Conservation (phyloP, 2,888 invertebrate species). For the Tanytarsus gracilentus region DNA sequence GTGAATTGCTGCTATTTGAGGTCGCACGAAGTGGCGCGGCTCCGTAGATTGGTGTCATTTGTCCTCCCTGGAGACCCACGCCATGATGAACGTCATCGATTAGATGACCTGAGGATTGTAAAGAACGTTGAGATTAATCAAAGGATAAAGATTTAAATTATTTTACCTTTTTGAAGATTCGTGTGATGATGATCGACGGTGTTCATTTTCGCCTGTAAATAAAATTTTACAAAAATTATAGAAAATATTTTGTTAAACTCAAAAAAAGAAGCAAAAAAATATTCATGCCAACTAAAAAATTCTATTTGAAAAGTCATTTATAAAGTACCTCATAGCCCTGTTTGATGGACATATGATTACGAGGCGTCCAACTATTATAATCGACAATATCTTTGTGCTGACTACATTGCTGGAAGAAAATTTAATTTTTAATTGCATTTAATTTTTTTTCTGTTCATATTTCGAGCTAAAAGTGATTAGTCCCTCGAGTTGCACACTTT, state of each 20-base stretch:
- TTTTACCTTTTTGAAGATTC: conserved; percentile 42
- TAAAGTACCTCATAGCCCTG: conserved; percentile 42
- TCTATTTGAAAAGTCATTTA: conserved; percentile 1
- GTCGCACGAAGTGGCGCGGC: conserved; percentile 34
- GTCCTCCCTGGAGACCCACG: conserved; percentile 38
- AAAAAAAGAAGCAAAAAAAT: background rate
- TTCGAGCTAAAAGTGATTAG: conserved; percentile 10
- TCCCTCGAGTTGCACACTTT: too few species aligned
- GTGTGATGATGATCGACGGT: conserved; percentile 39
- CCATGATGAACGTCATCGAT: conserved; percentile 44
- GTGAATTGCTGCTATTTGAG: conserved; percentile 35
- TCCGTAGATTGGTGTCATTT: conserved; percentile 32
- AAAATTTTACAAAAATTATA: conserved; percentile 20
- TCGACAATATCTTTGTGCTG: conserved; percentile 41
- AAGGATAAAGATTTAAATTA: background rate
- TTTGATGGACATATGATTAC: conserved; percentile 43
- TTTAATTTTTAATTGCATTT: background rate
- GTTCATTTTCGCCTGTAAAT: conserved; percentile 43
- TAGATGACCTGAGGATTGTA: conserved; percentile 38
- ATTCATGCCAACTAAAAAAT: background rate
- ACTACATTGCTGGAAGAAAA: conserved; percentile 35
- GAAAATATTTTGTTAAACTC: background rate
- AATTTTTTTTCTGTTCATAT: conserved; percentile 28
- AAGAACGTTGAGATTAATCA: background rate
- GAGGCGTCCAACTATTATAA: conserved; percentile 44